These are phyloP conservation scores for Calliopsis andreniformis DNA, from an alignment of 1,140 invertebrate genomes.

Conservation along the genomic window DNA sequence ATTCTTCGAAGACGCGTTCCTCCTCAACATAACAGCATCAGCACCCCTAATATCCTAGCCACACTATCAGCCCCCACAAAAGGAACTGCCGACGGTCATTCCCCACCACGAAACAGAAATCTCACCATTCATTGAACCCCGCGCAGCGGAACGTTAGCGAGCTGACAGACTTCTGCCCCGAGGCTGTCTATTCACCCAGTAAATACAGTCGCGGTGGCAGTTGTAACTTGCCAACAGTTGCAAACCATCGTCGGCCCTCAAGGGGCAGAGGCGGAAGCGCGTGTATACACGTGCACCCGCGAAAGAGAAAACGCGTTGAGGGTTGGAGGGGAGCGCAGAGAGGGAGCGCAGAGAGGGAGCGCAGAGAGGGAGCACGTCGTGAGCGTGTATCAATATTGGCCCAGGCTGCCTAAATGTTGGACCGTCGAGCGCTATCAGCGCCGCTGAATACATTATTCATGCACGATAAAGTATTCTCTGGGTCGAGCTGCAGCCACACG, in stretches of 20 bases:
- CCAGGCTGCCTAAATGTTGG: conserved; percentile 71
- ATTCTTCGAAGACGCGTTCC: too few relatives aligned
- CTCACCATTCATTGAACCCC: too few relatives aligned
- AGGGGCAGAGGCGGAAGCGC: not conserved
- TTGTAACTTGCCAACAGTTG: not conserved
- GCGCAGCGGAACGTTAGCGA: too few relatives aligned
- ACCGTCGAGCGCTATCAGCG: conserved; percentile 69
- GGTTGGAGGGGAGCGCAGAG: too few relatives aligned
- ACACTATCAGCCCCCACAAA: too few relatives aligned
- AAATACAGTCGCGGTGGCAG: conserved; percentile 13
- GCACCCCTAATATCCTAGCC: too few relatives aligned
- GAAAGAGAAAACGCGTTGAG: conserved; percentile 32
- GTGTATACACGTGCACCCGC: not conserved
- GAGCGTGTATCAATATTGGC: conserved; percentile 69
- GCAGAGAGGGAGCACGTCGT: conserved; percentile 47
- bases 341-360: not conserved
- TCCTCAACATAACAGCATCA: too few relatives aligned
- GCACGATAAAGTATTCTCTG: conserved; percentile 73
- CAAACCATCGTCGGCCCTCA: conserved; percentile 9
- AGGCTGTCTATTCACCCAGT: conserved; percentile 13
- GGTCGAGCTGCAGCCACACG: conserved; percentile 32
- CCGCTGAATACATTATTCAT: conserved; percentile 73
- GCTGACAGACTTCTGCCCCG: too few relatives aligned
- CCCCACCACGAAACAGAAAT: too few relatives aligned
- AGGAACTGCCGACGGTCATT: too few relatives aligned